A percentile compares a stretch with the other conserved stretches of the same genome.
phyloP scores from a whole-genome alignment of 1,140 invertebrate genomes.

The Monochamus saltuarius region DNA sequence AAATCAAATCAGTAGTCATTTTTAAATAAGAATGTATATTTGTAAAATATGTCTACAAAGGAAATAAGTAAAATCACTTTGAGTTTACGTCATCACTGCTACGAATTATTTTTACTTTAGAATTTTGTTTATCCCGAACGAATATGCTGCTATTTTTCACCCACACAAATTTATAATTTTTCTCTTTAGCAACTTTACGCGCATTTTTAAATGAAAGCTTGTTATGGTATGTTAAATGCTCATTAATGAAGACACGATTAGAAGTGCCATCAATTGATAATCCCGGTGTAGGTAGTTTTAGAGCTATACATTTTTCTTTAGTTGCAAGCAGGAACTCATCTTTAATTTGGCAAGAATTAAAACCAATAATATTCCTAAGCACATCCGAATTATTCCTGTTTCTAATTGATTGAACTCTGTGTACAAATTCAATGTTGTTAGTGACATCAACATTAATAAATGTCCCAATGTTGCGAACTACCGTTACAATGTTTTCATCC shows the following conservation, averaged over 20 bases:
- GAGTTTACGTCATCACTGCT: background rate
- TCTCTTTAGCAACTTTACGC: background rate
- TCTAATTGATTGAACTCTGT: background rate
- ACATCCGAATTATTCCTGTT: background rate
- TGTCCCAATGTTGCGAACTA: background rate
- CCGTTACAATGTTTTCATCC: background rate
- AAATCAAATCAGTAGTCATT: background rate
- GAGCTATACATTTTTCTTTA: too few species aligned
- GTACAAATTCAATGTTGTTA: background rate
- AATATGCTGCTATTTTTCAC: background rate
- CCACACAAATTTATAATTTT: constrained; percentile 6
- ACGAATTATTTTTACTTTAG: background rate
- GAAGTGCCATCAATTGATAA: background rate
- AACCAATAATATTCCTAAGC: background rate
- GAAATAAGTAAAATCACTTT: background rate
- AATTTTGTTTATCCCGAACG: background rate
- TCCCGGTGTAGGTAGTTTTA: too few species aligned
- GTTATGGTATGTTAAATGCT: constrained; percentile 1
- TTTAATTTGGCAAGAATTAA: background rate
- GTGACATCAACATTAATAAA: background rate
- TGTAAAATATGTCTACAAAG: background rate
- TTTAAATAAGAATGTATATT: background rate
- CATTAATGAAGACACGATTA: background rate
- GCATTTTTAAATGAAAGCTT: constrained; percentile 5
- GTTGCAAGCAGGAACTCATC: too few species aligned